Evolutionary conservation across 2,113 vertebrate species (phyloP).

Genomic region (Poecile atricapillus): DNA sequence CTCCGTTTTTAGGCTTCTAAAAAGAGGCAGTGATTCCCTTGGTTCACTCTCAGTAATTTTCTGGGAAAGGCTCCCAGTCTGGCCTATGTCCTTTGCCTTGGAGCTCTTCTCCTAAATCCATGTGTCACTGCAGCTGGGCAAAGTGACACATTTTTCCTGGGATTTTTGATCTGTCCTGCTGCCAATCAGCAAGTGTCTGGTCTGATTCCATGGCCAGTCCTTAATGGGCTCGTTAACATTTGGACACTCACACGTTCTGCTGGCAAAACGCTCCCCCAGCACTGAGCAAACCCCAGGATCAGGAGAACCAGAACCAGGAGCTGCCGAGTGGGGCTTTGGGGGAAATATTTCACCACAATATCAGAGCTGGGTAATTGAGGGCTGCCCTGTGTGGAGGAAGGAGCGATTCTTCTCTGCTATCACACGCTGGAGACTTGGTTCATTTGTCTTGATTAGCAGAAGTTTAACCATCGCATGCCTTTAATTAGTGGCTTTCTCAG

Average conservation of each 20-base stretch:
- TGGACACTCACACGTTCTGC: not conserved
- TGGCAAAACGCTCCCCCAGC: slow-evolving; percentile 15
- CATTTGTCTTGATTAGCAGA: slow-evolving; percentile 65
- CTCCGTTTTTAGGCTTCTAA: not conserved
- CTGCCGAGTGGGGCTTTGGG: not conserved
- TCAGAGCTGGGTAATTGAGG: slow-evolving; percentile 42
- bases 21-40: not conserved
- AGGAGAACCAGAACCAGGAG: slow-evolving; percentile 1
- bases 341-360: slow-evolving; percentile 45
- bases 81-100: slow-evolving; percentile 7
- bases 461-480: slow-evolving; percentile 43
- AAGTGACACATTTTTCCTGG: not conserved
- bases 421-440: not conserved
- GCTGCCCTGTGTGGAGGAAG: not conserved
- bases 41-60: not conserved
- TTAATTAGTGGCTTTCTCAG: slow-evolving; percentile 51
- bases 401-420: not conserved
- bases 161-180: slow-evolving; percentile 15
- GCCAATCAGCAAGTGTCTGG: not conserved
- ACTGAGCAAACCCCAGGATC: slow-evolving; percentile 37
- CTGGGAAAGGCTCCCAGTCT: not conserved
- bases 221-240: slow-evolving; percentile 59
- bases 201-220: not conserved
- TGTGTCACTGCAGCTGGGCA: not conserved
- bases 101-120: not conserved